Conservation (phyloP, 2,113 vertebrate species). For the Echinops telfairi region DNA sequence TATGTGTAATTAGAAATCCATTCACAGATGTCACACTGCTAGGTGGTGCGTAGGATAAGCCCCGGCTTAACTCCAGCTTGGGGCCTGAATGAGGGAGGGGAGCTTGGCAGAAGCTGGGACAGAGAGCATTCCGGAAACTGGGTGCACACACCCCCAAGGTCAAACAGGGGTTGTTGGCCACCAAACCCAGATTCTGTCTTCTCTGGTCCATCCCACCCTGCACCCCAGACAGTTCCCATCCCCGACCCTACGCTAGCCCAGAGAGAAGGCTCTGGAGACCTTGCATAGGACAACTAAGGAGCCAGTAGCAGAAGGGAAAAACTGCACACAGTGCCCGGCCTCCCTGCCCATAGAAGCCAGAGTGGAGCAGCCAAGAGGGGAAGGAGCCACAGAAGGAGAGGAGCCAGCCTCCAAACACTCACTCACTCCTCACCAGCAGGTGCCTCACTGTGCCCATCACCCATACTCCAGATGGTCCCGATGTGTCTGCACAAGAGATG, state of each 20-base stretch:
- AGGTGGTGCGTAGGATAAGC: conserved; percentile 84
- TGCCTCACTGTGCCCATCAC: not conserved
- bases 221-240: not conserved
- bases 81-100: conserved; percentile 73
- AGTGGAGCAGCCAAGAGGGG: rapidly evolving
- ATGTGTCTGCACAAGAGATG: no score
- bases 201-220: not conserved
- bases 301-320: not conserved
- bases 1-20: conserved; percentile 91
- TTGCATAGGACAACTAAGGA: not conserved
- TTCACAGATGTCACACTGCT: conserved; percentile 91
- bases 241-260: not conserved
- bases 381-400: not conserved
- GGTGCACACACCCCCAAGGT: not conserved
- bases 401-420: not conserved
- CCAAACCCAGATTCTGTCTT: not conserved
- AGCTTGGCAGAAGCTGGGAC: conserved; percentile 20
- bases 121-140: not conserved
- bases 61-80: conserved; percentile 82
- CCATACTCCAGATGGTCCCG: not conserved
- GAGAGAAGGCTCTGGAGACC: not conserved
- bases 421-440: not conserved
- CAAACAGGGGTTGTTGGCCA: not conserved
- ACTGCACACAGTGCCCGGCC: not conserved
- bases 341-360: not conserved